Evolutionary conservation across 2,113 vertebrate species (phyloP), one percentile per base, ranked within the genome.

Genomic region (Pogona vitticeps): DNA sequence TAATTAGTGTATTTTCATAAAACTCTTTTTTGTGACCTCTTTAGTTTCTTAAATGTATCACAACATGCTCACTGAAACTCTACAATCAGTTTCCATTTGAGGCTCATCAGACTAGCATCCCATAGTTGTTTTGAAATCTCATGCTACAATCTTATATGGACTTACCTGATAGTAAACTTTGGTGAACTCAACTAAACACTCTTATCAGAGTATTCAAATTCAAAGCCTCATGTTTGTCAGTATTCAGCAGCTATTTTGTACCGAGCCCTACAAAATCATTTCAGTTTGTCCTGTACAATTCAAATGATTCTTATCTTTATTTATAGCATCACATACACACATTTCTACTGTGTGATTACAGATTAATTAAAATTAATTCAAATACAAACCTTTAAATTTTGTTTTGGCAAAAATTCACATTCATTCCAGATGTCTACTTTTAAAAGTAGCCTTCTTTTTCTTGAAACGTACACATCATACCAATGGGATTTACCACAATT

Each of bases 1-100:
- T 21, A 83, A 80, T 7, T 42, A 6, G 88, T 75, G 6, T 58
- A 92, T 90, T 2, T 58, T 6, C 52, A 63, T 68, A 71, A 38
- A 28, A 42, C 80, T n/a, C n/a, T n/a, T 88, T 14, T 21, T 7
- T 1, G 38, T 23, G 12, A 38, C n/a, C 36, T 12, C 2, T 65
- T 65, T 67, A 67, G 63, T 18, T 59, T 67, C 26, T 65, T 80
- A 65, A 65, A 42, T 58, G 38, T 42, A 31, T 46, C 46, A 6
- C 36, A 42, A 42, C 63, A 67, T 42, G 15, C 38, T n/a, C 15
- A 80, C 59, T 80, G 5, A 28, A 80, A 80, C 26, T 59, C 6
- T 42, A 61, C n/a, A 56, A 59, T 26, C 61, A 36, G 20, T n/a
- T 61, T 79, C 18, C 20, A 59, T 21, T 67, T 23, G 20, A 26